Evolutionary conservation across 2,888 invertebrate species (phyloP).

Genomic region (Drosophila borborema): DNA sequence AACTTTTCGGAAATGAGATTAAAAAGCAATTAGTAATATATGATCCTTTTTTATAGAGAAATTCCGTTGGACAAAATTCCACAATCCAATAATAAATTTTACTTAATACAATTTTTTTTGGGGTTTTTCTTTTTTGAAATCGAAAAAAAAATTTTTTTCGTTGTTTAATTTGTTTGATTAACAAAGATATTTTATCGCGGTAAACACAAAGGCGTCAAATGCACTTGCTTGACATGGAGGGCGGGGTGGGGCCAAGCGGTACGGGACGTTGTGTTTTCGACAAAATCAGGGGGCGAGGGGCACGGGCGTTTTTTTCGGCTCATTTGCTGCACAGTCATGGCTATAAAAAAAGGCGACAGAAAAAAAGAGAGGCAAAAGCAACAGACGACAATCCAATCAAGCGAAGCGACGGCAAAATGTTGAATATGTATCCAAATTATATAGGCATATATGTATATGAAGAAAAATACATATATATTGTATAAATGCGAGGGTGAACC

Average conservation of each 20-base stretch:
- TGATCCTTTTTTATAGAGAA: neutral
- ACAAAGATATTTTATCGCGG: constrained; percentile 77
- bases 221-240: constrained; percentile 56
- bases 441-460: neutral
- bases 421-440: constrained; percentile 2
- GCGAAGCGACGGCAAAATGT: constrained; percentile 39
- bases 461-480: neutral
- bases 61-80: constrained; percentile 6
- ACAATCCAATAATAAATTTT: constrained; percentile 33
- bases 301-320: neutral
- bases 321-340: constrained; percentile 45
- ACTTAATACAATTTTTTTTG: constrained; percentile 10
- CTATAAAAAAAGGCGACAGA: constrained; percentile 67
- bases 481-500: neutral
- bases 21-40: neutral
- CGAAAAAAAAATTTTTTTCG: constrained; percentile 9
- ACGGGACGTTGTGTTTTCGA: neutral
- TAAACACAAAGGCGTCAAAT: constrained; percentile 68
- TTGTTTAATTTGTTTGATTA: constrained; percentile 71
- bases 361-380: constrained; percentile 30
- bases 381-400: constrained; percentile 52
- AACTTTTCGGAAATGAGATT: constrained; percentile 1
- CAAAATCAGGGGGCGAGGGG: neutral
- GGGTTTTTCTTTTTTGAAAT: constrained; percentile 18
- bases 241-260: neutral